Conservation (phyloP, 2,113 vertebrate species). For the Caranx melampygus region DNA sequence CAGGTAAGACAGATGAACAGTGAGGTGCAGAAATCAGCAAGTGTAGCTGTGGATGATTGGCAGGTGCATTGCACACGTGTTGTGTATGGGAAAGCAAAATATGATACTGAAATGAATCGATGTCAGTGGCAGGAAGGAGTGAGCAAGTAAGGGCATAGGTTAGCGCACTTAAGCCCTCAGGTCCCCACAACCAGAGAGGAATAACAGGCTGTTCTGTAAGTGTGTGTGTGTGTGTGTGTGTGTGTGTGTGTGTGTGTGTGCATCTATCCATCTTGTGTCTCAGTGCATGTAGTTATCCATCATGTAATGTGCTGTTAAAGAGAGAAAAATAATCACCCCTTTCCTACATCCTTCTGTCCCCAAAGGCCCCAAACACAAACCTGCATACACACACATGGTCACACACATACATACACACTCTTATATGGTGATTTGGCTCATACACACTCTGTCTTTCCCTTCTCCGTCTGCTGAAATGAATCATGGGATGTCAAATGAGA, state of each 20-base stretch:
- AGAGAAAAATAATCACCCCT: constrained; percentile 57
- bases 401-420: constrained; percentile 4
- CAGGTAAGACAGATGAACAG: no score
- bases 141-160: no score
- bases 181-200: no score
- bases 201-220: no score
- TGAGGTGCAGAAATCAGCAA: no score
- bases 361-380: not conserved
- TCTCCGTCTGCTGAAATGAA: constrained; percentile 43
- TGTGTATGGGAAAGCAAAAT: no score
- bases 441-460: constrained; percentile 15
- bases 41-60: no score
- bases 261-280: constrained; percentile 49
- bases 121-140: no score
- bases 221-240: no score
- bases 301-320: constrained; percentile 48
- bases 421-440: not conserved
- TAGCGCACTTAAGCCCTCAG: no score
- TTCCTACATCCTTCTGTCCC: constrained; percentile 22
- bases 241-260: not conserved
- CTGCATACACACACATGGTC: constrained; percentile 18
- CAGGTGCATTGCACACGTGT: no score
- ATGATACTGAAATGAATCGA: no score
- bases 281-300: constrained; percentile 41
- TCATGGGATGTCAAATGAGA: constrained; percentile 57